Percentiles rank a stretch among this genome's conserved stretches.
Evolutionary conservation across 1,140 invertebrate species (phyloP).

Genomic region (Papilio dardanus): DNA sequence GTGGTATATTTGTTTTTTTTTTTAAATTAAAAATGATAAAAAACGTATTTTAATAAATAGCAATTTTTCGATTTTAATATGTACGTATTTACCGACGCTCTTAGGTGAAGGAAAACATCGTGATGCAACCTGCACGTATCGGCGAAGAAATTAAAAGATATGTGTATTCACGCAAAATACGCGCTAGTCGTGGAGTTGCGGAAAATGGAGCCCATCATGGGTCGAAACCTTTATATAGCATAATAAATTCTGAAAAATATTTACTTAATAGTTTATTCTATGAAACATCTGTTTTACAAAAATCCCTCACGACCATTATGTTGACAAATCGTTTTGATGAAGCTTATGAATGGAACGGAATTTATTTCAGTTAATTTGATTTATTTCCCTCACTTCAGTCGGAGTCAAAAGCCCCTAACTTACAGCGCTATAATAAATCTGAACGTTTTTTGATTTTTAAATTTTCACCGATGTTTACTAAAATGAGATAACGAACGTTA

Average conservation of each 20-base stretch:
- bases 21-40: no score
- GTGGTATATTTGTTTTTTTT: no score
- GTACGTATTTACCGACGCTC: no score
- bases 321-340: conserved; percentile 18
- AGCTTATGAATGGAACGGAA: conserved; percentile 21
- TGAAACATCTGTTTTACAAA: neutral
- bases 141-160: no score
- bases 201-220: no score
- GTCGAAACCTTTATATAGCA: no score
- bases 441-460: neutral
- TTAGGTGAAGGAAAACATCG: no score
- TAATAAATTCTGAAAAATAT: neutral
- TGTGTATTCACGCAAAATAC: no score
- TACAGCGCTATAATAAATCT: conserved; percentile 16
- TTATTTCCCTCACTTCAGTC: conserved; percentile 1
- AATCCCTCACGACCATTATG: neutral
- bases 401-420: conserved; percentile 19
- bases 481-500: neutral
- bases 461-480: neutral
- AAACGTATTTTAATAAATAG: no score
- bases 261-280: neutral
- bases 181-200: no score
- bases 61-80: no score
- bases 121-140: no score
- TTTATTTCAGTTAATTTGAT: conserved; percentile 26